phyloP scores from a whole-genome alignment of 2,797 vertebrate species.

The Picus viridis region DNA sequence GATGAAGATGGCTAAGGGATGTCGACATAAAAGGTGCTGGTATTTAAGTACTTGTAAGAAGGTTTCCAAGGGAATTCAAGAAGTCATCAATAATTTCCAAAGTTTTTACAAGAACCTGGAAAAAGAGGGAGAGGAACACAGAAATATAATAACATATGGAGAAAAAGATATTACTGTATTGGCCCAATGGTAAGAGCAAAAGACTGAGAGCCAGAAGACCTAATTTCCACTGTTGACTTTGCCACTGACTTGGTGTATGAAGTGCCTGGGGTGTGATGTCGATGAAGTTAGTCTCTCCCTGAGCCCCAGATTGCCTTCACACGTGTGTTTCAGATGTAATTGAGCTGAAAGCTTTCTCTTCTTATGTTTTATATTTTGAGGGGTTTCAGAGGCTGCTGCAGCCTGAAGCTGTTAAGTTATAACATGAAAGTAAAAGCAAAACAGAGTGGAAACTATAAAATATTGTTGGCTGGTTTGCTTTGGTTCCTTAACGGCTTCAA shows the following conservation, averaged over 20 bases:
- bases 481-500: background rate
- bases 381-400: background rate
- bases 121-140: background rate
- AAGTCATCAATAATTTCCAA: background rate
- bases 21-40: background rate
- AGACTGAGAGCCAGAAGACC: background rate
- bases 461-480: background rate
- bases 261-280: background rate
- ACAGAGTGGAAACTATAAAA: background rate
- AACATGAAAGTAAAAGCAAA: conserved; percentile 1
- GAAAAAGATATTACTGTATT: background rate
- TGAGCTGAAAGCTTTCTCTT: background rate
- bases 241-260: background rate
- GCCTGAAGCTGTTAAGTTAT: background rate
- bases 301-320: background rate
- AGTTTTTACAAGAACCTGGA: background rate
- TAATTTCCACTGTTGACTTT: background rate
- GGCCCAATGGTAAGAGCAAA: background rate
- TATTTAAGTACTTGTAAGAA: background rate
- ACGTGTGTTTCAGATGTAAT: background rate
- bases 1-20: background rate
- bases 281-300: background rate
- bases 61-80: background rate
- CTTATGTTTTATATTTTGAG: background rate
- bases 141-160: background rate